A percentile compares a stretch with the other conserved stretches of the same genome.
phyloP scores from a whole-genome alignment of 2,888 invertebrate genomes.

The Leucozona laternaria region DNA sequence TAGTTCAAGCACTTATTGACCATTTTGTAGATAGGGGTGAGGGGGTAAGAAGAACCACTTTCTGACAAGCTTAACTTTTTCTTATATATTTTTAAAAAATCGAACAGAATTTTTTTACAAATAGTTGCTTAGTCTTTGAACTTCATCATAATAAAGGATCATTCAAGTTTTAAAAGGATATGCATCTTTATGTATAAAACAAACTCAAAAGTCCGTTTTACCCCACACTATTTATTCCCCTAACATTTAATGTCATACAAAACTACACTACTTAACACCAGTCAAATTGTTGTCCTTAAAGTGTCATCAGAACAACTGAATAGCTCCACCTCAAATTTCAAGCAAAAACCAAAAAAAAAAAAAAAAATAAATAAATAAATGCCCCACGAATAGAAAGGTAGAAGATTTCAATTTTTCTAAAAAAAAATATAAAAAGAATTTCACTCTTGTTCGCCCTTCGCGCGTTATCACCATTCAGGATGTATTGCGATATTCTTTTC shows the following conservation, averaged over 20 bases:
- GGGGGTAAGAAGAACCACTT: too few species aligned
- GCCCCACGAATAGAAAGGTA: conserved; percentile 39
- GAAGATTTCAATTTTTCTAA: conserved; percentile 21
- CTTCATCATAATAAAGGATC: too few species aligned
- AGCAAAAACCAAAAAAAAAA: conserved; percentile 38
- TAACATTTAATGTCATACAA: neutral
- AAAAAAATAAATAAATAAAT: neutral
- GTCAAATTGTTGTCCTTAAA: conserved; percentile 57
- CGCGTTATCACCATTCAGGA: conserved; percentile 71
- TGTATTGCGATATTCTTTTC: conserved; percentile 62
- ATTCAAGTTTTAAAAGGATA: too few species aligned
- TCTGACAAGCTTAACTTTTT: too few species aligned
- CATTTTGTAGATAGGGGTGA: too few species aligned
- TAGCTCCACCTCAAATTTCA: conserved; percentile 68
- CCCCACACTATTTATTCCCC: too few species aligned
- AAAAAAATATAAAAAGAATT: conserved; percentile 16
- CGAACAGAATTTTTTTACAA: too few species aligned
- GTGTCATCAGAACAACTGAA: neutral
- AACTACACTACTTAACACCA: conserved; percentile 18
- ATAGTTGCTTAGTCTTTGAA: too few species aligned
- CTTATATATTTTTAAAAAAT: too few species aligned
- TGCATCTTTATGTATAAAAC: too few species aligned
- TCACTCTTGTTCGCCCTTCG: conserved; percentile 48
- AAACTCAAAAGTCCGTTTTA: too few species aligned
- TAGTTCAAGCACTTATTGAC: too few species aligned